These are phyloP conservation scores for Pheosia tremula DNA, from an alignment of 2,888 invertebrate genomes.

Conservation along the genomic window DNA sequence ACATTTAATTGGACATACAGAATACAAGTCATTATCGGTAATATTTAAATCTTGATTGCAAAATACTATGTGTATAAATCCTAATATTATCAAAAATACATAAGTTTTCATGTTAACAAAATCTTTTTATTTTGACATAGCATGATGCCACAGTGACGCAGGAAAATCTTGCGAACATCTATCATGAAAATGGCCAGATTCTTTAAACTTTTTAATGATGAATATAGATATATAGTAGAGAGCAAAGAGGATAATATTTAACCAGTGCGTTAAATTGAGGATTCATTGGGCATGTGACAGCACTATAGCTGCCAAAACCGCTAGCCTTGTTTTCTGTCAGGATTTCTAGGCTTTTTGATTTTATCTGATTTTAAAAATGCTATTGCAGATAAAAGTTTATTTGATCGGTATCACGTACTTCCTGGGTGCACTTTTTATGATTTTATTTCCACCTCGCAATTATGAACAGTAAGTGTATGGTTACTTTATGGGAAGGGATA, in stretches of 20 bases:
- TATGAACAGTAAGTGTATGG: conserved; percentile 61
- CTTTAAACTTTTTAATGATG: conserved; percentile 1
- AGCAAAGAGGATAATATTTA: no score
- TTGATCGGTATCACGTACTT: conserved; percentile 64
- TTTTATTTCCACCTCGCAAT: conserved; percentile 74
- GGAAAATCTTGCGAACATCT: conserved; percentile 19
- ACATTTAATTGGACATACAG: conserved; percentile 61
- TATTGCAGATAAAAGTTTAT: conserved; percentile 73
- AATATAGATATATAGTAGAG: neutral
- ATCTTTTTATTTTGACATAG: conserved; percentile 63
- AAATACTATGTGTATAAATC: conserved; percentile 60
- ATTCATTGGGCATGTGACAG: neutral
- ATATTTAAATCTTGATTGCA: conserved; percentile 50
- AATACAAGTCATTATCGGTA: conserved; percentile 51
- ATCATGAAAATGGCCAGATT: conserved; percentile 42
- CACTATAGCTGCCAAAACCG: conserved; percentile 7
- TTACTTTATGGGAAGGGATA: no score
- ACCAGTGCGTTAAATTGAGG: no score
- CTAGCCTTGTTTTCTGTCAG: conserved; percentile 13
- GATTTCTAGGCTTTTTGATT: conserved; percentile 12
- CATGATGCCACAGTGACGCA: conserved; percentile 46
- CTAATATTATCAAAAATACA: conserved; percentile 69
- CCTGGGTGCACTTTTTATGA: conserved; percentile 66
- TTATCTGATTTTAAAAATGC: conserved; percentile 47
- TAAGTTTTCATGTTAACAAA: conserved; percentile 74